These are phyloP conservation scores for Ichneumon xanthorius DNA, from an alignment of 2,888 invertebrate species.

Conservation along the genomic window DNA sequence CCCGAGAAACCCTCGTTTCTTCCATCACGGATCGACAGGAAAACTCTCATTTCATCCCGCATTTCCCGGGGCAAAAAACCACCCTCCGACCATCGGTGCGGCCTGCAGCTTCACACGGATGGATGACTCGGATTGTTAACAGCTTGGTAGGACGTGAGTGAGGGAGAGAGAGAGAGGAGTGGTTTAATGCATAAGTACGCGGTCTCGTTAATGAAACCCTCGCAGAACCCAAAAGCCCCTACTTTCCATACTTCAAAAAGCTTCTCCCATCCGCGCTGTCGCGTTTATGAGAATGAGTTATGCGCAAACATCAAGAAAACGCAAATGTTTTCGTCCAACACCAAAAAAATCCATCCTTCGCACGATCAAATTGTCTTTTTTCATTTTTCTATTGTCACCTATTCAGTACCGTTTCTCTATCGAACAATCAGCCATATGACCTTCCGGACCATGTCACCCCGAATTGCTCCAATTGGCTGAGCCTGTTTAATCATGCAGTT, in stretches of 20 bases:
- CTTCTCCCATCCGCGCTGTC: conserved; percentile 15
- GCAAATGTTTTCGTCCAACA: background rate
- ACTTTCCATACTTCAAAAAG: conserved; percentile 48
- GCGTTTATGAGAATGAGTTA: conserved; percentile 13
- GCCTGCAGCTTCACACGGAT: conserved; percentile 51
- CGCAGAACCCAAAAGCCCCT: background rate
- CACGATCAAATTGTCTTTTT: too few species aligned
- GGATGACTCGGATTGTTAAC: conserved; percentile 60
- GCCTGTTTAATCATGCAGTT: too few species aligned
- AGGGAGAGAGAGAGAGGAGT: background rate
- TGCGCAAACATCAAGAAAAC: background rate
- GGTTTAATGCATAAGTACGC: conserved; percentile 34
- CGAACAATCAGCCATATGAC: background rate
- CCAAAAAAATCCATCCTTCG: background rate
- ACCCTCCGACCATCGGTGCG: conserved; percentile 10
- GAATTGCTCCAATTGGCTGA: too few species aligned
- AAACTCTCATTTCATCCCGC: conserved; percentile 50
- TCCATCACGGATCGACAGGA: conserved; percentile 27
- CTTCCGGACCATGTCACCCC: too few species aligned
- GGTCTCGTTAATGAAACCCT: conserved; percentile 50
- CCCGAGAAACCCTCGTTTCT: conserved; percentile 32
- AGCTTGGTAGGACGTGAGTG: conserved; percentile 10
- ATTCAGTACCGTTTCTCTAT: background rate
- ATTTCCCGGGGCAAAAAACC: conserved; percentile 11
- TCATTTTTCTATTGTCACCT: background rate